Conservation (phyloP, 2,888 invertebrate genomes). For the Margaritifera margaritifera region DNA sequence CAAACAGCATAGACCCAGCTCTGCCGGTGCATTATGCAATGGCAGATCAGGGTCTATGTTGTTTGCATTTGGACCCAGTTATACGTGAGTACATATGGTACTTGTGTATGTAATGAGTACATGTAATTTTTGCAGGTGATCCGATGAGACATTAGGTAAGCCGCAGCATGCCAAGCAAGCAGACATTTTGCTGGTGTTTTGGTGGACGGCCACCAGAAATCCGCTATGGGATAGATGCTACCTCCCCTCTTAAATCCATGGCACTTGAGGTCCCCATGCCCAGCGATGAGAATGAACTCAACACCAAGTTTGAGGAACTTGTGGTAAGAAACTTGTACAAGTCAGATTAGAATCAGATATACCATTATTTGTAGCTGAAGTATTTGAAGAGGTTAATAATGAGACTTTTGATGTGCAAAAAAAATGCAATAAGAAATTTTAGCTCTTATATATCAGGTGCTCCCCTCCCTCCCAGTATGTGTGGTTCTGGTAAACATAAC, state of each 20-base stretch:
- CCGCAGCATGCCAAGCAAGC: slow-evolving; percentile 43
- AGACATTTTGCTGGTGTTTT: slow-evolving; percentile 72
- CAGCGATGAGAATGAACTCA: slow-evolving; percentile 88
- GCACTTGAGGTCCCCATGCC: slow-evolving; percentile 90
- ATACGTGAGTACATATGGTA: too few relatives aligned
- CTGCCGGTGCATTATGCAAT: too few relatives aligned
- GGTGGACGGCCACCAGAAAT: slow-evolving; percentile 91
- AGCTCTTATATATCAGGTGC: too few relatives aligned
- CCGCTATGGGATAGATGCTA: slow-evolving; percentile 92
- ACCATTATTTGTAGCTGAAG: not conserved
- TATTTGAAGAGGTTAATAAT: not conserved
- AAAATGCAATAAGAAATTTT: too few relatives aligned
- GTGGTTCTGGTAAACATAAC: too few relatives aligned
- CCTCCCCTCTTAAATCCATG: slow-evolving; percentile 72
- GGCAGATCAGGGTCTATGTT: too few relatives aligned
- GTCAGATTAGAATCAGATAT: not conserved
- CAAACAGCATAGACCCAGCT: too few relatives aligned
- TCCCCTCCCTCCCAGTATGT: too few relatives aligned
- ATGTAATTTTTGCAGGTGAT: too few relatives aligned
- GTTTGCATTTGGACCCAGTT: too few relatives aligned
- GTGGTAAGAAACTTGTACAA: slow-evolving; percentile 79
- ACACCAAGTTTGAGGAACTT: slow-evolving; percentile 93
- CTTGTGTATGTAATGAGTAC: too few relatives aligned
- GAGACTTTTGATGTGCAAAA: not conserved
- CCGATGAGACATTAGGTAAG: not conserved